Percentiles rank a stretch among this genome's conserved stretches.
phyloP scores from a whole-genome alignment of 2,888 invertebrate species.

The Melipona bicolor region DNA sequence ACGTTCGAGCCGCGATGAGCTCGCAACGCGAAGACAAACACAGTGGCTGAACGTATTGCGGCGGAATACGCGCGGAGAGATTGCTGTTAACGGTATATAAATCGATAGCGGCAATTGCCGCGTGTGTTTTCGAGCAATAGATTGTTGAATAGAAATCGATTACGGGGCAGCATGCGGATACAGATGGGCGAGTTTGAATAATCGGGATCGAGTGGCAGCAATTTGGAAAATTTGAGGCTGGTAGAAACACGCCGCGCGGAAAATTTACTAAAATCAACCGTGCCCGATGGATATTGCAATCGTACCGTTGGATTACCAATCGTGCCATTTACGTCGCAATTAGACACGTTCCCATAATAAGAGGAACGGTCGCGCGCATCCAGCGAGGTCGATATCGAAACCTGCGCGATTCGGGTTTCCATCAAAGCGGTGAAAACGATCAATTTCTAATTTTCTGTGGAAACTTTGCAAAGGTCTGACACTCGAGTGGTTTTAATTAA shows the following conservation, averaged over 20 bases:
- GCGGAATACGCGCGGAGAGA: too few relatives aligned
- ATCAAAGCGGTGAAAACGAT: too few relatives aligned
- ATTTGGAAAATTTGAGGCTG: conserved; percentile 7
- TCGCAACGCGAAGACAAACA: neutral
- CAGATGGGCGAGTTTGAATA: neutral
- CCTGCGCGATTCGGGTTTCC: too few relatives aligned
- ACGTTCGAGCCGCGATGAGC: neutral
- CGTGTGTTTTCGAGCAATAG: neutral
- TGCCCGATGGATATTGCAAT: neutral
- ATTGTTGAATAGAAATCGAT: neutral
- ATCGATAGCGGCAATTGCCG: neutral
- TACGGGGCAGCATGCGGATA: neutral
- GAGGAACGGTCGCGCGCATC: neutral
- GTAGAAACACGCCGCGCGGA: neutral
- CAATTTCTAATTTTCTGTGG: too few relatives aligned
- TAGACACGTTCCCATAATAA: neutral
- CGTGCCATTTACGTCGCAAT: neutral
- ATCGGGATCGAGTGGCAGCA: conserved; percentile 4
- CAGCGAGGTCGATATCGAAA: neutral
- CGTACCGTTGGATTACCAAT: neutral
- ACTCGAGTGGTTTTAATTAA: too few relatives aligned
- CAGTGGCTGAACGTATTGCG: neutral
- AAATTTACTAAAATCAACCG: neutral
- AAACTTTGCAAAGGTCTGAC: too few relatives aligned
- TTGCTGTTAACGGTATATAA: neutral